phyloP scores from a whole-genome alignment of 2,113 vertebrate species.

The Oreochromis tanganicae region DNA sequence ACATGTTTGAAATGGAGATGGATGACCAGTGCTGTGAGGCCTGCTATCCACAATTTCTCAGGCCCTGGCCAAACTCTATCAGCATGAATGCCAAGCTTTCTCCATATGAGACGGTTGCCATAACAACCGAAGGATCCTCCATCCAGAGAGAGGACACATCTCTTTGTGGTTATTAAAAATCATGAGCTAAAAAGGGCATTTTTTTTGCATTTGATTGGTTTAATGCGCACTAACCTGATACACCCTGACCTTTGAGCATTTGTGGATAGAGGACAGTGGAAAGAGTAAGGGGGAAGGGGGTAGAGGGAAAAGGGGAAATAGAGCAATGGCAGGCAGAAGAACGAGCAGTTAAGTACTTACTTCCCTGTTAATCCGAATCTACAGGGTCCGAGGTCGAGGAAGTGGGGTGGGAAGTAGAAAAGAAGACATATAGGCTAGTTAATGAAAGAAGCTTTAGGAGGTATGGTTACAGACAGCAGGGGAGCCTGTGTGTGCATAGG shows the following conservation, averaged over 20 bases:
- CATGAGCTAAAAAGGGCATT: neutral
- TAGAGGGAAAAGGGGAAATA: neutral
- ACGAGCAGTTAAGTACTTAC: slow-evolving; percentile 80
- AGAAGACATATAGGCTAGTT: slow-evolving; percentile 77
- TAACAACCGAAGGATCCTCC: slow-evolving; percentile 41
- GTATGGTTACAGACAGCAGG: slow-evolving; percentile 60
- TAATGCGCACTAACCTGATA: slow-evolving; percentile 16
- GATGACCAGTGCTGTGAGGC: slow-evolving; percentile 48
- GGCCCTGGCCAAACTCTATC: slow-evolving; percentile 28
- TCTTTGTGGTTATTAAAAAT: slow-evolving; percentile 16
- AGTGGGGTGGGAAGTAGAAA: slow-evolving; percentile 71
- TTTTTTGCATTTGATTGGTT: neutral
- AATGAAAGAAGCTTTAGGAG: slow-evolving; percentile 70
- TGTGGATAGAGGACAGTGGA: slow-evolving; percentile 46
- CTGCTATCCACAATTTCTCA: slow-evolving; percentile 58
- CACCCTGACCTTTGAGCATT: slow-evolving; percentile 46
- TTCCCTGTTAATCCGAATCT: slow-evolving; percentile 88
- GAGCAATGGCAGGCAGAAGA: slow-evolving; percentile 64
- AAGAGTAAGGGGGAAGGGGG: neutral
- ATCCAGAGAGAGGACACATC: slow-evolving; percentile 17
- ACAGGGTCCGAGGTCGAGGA: slow-evolving; percentile 78
- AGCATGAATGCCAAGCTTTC: slow-evolving; percentile 26
- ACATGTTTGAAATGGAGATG: slow-evolving; percentile 60
- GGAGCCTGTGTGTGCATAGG: neutral
- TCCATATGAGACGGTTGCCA: slow-evolving; percentile 30